Evolutionary conservation across 2,888 invertebrate genomes (phyloP).

Genomic region (Leptinotarsa rubiginosa): DNA sequence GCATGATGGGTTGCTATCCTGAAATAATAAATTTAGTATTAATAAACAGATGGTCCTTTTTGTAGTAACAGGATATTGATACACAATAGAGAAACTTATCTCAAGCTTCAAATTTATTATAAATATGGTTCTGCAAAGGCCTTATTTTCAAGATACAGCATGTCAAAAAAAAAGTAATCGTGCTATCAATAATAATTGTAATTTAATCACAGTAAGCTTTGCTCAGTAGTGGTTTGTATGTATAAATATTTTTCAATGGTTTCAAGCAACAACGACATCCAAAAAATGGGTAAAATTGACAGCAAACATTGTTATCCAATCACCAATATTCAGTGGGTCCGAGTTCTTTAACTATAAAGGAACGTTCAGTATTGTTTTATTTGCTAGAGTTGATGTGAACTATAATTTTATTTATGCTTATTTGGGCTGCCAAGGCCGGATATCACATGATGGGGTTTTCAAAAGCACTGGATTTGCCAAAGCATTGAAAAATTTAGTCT

Average conservation of each 20-base stretch:
- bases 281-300: slow-evolving; percentile 4
- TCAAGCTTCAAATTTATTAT: not conserved
- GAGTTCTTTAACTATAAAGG: slow-evolving; percentile 10
- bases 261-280: not conserved
- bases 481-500: not conserved
- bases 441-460: slow-evolving; percentile 1
- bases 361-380: slow-evolving; percentile 16
- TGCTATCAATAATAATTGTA: not conserved
- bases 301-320: slow-evolving; percentile 11
- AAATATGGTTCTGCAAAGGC: slow-evolving; percentile 1
- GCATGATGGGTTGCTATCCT: slow-evolving; percentile 4
- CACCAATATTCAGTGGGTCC: not conserved
- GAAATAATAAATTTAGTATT: slow-evolving; percentile 5
- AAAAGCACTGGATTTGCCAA: slow-evolving; percentile 8
- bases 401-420: slow-evolving; percentile 8
- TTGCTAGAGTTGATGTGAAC: slow-evolving; percentile 8
- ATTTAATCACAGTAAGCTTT: slow-evolving; percentile 1
- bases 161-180: not conserved
- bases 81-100: not conserved
- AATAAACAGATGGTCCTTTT: not conserved
- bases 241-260: not conserved
- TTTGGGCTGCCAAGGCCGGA: slow-evolving; percentile 9
- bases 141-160: not conserved
- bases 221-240: slow-evolving; percentile 9
- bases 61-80: not conserved